Evolutionary conservation across 1,140 invertebrate species (phyloP), one percentile per base, ranked within the genome.

Genomic region (Drosophila yakuba): DNA sequence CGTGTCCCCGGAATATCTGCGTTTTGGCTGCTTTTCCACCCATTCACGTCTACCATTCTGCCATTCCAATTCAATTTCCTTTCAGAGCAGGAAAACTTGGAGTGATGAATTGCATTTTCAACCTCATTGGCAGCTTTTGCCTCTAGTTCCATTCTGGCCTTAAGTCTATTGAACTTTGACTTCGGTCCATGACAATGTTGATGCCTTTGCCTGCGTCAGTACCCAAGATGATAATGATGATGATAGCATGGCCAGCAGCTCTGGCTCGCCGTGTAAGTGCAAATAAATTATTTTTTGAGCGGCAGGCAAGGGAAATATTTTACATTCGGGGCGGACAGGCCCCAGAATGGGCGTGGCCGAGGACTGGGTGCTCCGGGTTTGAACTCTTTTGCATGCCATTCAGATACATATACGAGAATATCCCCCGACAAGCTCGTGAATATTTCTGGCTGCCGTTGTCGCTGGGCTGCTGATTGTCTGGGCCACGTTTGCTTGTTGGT

Each of bases 221-320:
- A 39, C 20, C 36, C 3, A 23, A 23, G 36, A 25, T 25, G 20
- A 25, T 25, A 14, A 51, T 39, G 25, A 47, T 47, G 48, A 38
- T 47, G 28, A 57, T 71, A 63, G 50, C 41, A 25, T 69, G 41
- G 17, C 56, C 25, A 12, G 23, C 62, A 10, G 35, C 43, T 48
- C 14, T 35, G 17, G 17, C 28, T 38, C 36, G 35, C 35, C 32
- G 28, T 62, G 60, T 66, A 71, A 72, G 68, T 72, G 68, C 68
- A 72, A 48, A 72, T 72, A 72, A 72, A 71, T 72, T 72, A 72
- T 71, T 71, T 71, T 68, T 39, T 58, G 66, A 71, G 35, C 52
- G 66, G 44, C 68, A 15, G 68, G 28, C 64, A 12, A 55, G 56
- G 66, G 36, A 71, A 58, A 57, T 71, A 71, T 43, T 69, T 71